A percentile compares a stretch with the other conserved stretches of the same genome.
Evolutionary conservation across 2,797 vertebrate genomes (phyloP).

Genomic region (Typhlichthys subterraneus): DNA sequence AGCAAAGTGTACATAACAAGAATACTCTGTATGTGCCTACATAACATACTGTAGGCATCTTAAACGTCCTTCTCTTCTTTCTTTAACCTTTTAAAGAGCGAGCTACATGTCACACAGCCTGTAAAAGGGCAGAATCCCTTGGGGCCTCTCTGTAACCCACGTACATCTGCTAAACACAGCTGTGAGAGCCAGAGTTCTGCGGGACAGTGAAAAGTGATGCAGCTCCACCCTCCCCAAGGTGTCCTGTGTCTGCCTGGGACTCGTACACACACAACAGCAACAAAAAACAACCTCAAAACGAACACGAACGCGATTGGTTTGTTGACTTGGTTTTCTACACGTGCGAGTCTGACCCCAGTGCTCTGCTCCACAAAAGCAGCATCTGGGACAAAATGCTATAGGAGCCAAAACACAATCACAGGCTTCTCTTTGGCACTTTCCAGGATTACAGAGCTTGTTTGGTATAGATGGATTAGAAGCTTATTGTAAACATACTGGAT

Average conservation of each 20-base stretch:
- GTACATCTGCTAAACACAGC: conserved; percentile 79
- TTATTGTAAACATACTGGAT: conserved; percentile 64
- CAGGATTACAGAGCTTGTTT: conserved; percentile 68
- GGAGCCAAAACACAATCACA: conserved; percentile 63
- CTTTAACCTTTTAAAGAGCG: conserved; percentile 34
- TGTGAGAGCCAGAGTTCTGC: conserved; percentile 62
- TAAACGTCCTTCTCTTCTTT: neutral
- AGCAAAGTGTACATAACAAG: too few species aligned
- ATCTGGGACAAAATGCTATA: conserved; percentile 69
- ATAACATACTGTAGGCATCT: too few species aligned
- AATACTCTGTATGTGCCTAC: too few species aligned
- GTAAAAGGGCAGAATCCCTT: conserved; percentile 61
- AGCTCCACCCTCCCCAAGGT: conserved; percentile 60
- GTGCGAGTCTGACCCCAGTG: conserved; percentile 63
- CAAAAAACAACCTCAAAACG: neutral
- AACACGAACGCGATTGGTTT: conserved; percentile 40
- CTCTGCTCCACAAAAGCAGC: conserved; percentile 63
- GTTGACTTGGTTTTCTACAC: conserved; percentile 62
- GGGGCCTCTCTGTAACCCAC: conserved; percentile 65
- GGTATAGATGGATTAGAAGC: conserved; percentile 72
- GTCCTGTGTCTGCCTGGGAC: conserved; percentile 66
- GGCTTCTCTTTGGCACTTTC: conserved; percentile 51
- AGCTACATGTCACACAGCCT: conserved; percentile 58
- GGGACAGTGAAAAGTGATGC: conserved; percentile 61
- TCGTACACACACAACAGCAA: conserved; percentile 47